Evolutionary conservation across 2,888 invertebrate species (phyloP), one percentile per base, ranked within the genome.

Genomic region (Eupsilia transversa): DNA sequence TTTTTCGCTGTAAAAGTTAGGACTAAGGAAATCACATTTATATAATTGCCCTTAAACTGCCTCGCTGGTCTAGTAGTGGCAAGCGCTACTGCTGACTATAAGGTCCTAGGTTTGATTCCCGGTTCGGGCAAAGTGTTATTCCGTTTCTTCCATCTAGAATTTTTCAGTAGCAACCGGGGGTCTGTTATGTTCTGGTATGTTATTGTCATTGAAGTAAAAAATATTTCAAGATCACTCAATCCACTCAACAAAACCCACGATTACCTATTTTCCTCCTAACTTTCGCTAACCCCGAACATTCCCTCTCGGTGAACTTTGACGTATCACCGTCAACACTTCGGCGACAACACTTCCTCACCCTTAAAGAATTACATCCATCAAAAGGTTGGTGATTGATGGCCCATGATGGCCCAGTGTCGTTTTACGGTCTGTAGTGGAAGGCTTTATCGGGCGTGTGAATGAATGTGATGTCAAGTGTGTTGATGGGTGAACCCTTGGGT

Each of bases 291-390:
- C 23, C n/a, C 74, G 27, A 30, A 69, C 60, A 27, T 33, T 38
- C 52, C 38, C 41, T 46, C 54, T 64, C 67, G 0, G 14, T 57
- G 60, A 77, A 69, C 46, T 65, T 68, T 72, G 69, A 78, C 69
- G 38, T 65, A 74, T 81, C 66, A 61, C 49, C 56, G 54, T 6
- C 56, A 27, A 66, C 71, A 77, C 61, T 35, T 30, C 65, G 52
- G 49, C 27, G 63, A 64, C 79, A 72, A 49, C 46, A 60, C 65
- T 77, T 80, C 74, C 73, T 69, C 49, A 67, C 65, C 61, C 74
- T 69, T 79, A 71, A 57, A 67, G 73, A 77, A 72, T 80, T 77
- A 79, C 82, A 85, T 81, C 85, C 80, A 85, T 83, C 85, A 85
- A 80, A 71, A 61, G 70, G 20, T 54, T 57, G 59, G 57, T 87